These are phyloP conservation scores for Eumeta japonica DNA, from an alignment of 1,140 invertebrate genomes.

Conservation along the genomic window DNA sequence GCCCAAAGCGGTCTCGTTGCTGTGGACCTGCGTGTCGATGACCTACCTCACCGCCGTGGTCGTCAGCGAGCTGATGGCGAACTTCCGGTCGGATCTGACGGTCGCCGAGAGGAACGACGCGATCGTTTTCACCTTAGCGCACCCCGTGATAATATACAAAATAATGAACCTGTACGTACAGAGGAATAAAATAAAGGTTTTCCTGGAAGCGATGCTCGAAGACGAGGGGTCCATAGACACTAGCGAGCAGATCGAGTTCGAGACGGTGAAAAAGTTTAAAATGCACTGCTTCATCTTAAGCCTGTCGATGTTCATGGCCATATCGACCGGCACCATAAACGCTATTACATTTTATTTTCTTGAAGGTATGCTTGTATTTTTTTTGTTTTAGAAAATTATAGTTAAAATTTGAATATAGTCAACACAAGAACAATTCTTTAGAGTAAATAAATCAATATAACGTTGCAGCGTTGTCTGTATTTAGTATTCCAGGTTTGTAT, in stretches of 20 bases:
- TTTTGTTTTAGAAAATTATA: too few species aligned
- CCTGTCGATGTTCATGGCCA: conserved; percentile 8
- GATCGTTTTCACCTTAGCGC: conserved; percentile 19
- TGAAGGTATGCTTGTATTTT: too few species aligned
- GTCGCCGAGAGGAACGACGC: conserved; percentile 23
- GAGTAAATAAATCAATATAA: too few species aligned
- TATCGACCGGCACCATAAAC: conserved; percentile 11
- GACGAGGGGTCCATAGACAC: conserved; percentile 8
- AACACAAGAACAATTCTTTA: too few species aligned
- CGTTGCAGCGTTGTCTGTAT: too few species aligned
- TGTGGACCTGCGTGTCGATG: conserved; percentile 18
- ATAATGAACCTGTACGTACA: conserved; percentile 15
- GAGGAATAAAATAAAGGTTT: conserved; percentile 10
- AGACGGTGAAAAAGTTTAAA: conserved; percentile 12
- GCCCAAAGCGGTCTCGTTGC: conserved; percentile 9
- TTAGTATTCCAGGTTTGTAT: conserved; percentile 18
- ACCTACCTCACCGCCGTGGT: conserved; percentile 13
- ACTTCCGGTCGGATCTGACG: conserved; percentile 15
- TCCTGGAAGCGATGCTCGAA: conserved; percentile 19
- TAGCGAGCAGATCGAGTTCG: conserved; percentile 12
- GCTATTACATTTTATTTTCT: conserved; percentile 14
- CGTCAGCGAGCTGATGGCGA: conserved; percentile 16
- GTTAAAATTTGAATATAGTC: too few species aligned
- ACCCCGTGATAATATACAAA: conserved; percentile 16
- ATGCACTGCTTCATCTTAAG: conserved; percentile 12